These are phyloP conservation scores for Melanostoma mellinum DNA, from an alignment of 2,888 invertebrate genomes.

Conservation along the genomic window DNA sequence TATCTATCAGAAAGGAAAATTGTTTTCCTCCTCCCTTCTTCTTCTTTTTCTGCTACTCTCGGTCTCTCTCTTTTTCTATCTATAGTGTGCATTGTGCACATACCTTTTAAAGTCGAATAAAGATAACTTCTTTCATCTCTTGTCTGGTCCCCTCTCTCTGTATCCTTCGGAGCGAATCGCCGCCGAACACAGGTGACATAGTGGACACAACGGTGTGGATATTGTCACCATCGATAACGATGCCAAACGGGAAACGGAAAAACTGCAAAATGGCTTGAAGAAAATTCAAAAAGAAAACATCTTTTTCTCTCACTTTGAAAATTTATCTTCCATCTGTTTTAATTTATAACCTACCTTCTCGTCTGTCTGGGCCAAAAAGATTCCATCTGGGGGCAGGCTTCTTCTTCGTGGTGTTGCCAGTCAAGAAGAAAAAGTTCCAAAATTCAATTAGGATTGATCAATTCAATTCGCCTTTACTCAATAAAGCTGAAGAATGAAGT, in stretches of 20 bases:
- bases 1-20: constrained; percentile 53
- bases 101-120: constrained; percentile 39
- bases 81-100: neutral
- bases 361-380: constrained; percentile 34
- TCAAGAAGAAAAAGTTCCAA: neutral
- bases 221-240: constrained; percentile 54
- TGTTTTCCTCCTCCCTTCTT: constrained; percentile 32
- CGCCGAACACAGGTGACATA: constrained; percentile 43
- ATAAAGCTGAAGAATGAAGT: no score
- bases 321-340: constrained; percentile 64
- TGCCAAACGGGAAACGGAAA: constrained; percentile 31
- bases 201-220: constrained; percentile 40
- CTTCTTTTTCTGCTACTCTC: neutral
- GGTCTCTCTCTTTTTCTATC: neutral
- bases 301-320: constrained; percentile 24
- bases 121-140: constrained; percentile 50
- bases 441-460: no score
- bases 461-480: no score
- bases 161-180: constrained; percentile 11
- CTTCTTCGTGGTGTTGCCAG: constrained; percentile 3
- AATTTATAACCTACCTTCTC: constrained; percentile 52
- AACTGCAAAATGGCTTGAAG: constrained; percentile 32
- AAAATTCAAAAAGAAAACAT: constrained; percentile 42
- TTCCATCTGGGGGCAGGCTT: constrained; percentile 4
- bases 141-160: constrained; percentile 8